Conservation (phyloP, 2,113 vertebrate genomes). For the Dicrurus megarhynchus region DNA sequence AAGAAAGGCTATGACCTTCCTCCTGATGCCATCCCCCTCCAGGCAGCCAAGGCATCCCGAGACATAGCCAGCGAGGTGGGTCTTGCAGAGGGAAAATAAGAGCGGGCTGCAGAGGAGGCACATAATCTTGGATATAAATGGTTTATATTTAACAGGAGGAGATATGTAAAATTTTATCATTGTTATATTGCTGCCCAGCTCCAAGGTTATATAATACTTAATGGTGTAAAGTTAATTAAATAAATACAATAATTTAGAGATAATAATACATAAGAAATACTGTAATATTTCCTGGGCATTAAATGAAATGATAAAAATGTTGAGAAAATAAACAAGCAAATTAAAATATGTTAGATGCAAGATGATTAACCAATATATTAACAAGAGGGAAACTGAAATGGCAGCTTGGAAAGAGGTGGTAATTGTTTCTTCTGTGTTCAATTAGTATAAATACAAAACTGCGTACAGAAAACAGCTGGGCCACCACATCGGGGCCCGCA, state of each 20-base stretch:
- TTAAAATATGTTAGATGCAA: accelerated
- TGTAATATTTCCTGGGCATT: accelerated
- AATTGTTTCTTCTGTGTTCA: background rate
- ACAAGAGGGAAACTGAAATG: accelerated
- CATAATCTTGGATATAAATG: accelerated
- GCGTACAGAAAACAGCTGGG: constrained; percentile 77
- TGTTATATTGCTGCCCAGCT: accelerated
- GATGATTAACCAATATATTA: accelerated
- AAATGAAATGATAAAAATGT: accelerated
- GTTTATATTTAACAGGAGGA: background rate
- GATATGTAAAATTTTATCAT: background rate
- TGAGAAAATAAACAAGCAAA: accelerated
- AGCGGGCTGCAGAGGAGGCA: background rate
- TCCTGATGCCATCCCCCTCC: constrained; percentile 84
- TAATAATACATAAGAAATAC: accelerated
- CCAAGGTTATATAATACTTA: accelerated
- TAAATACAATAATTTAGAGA: accelerated
- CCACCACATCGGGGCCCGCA: constrained; percentile 62
- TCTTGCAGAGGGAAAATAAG: background rate
- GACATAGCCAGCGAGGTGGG: constrained; percentile 90
- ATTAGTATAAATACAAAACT: constrained; percentile 88
- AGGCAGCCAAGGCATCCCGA: constrained; percentile 82
- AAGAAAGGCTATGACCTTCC: constrained; percentile 89
- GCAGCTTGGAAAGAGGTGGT: background rate
- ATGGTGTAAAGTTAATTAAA: background rate